These are phyloP conservation scores for Malacosoma neustria DNA, from an alignment of 2,888 invertebrate species.

Conservation along the genomic window DNA sequence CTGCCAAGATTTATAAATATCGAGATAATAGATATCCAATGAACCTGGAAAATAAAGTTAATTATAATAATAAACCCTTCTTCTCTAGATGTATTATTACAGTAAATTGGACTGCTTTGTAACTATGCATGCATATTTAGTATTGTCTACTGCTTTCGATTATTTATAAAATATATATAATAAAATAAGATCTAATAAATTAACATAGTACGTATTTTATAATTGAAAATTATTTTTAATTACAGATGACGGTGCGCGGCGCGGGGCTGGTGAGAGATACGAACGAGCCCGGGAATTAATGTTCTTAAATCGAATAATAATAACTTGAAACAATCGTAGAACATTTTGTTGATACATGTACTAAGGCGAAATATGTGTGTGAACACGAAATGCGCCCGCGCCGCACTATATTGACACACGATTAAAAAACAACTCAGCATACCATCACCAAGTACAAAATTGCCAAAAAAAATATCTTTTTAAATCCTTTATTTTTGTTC, in stretches of 20 bases:
- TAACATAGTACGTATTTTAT: too few relatives aligned
- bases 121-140: too few relatives aligned
- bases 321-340: constrained; percentile 48
- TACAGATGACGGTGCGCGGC: constrained; percentile 43
- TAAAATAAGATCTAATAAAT: too few relatives aligned
- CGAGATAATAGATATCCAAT: too few relatives aligned
- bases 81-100: too few relatives aligned
- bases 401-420: constrained; percentile 24
- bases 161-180: too few relatives aligned
- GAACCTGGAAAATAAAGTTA: too few relatives aligned
- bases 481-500: constrained; percentile 18
- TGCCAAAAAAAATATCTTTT: constrained; percentile 55
- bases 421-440: constrained; percentile 36
- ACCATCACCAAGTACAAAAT: constrained; percentile 72
- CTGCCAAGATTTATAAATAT: too few relatives aligned
- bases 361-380: constrained; percentile 62
- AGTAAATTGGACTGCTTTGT: too few relatives aligned
- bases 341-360: constrained; percentile 70
- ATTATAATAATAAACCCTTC: too few relatives aligned
- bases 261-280: constrained; percentile 37
- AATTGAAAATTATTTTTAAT: too few relatives aligned
- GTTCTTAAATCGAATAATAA: constrained; percentile 31
- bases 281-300: constrained; percentile 23
- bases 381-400: constrained; percentile 38
- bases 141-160: too few relatives aligned